A percentile compares a stretch with the other conserved stretches of the same genome.
Conservation (phyloP, 1,140 invertebrate species). For the Drosophila pandora region DNA sequence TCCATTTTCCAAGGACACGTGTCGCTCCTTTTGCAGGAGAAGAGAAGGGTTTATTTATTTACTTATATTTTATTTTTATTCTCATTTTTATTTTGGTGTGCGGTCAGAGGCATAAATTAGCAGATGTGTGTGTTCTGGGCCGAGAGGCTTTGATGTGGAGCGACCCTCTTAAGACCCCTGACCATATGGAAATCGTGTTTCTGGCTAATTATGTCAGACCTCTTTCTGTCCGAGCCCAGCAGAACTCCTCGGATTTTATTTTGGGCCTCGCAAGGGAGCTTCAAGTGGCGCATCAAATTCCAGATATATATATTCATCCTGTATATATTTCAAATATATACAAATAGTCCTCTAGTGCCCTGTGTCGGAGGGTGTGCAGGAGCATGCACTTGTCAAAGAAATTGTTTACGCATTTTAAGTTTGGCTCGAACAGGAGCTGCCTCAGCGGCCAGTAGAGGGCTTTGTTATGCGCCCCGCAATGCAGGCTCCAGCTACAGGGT, state of each 20-base stretch:
- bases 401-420: constrained; percentile 67
- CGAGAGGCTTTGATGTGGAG: constrained; percentile 26
- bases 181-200: constrained; percentile 38
- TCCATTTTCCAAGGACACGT: constrained; percentile 17
- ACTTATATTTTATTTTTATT: neutral
- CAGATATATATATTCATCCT: neutral
- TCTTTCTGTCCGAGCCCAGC: no score
- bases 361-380: neutral
- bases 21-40: neutral
- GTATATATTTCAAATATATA: neutral
- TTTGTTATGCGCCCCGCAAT: constrained; percentile 13
- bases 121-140: constrained; percentile 13
- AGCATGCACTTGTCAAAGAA: constrained; percentile 50
- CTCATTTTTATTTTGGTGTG: neutral
- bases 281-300: no score
- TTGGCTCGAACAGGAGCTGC: constrained; percentile 13
- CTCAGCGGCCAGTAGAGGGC: constrained; percentile 23
- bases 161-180: constrained; percentile 19
- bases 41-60: neutral
- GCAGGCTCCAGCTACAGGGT: constrained; percentile 1
- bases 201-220: constrained; percentile 31
- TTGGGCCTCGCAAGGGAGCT: neutral
- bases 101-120: constrained; percentile 30
- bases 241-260: constrained; percentile 11
- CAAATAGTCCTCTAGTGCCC: neutral